Evolutionary conservation across 2,113 vertebrate species (phyloP).

Genomic region (Tragelaphus imberbis): DNA sequence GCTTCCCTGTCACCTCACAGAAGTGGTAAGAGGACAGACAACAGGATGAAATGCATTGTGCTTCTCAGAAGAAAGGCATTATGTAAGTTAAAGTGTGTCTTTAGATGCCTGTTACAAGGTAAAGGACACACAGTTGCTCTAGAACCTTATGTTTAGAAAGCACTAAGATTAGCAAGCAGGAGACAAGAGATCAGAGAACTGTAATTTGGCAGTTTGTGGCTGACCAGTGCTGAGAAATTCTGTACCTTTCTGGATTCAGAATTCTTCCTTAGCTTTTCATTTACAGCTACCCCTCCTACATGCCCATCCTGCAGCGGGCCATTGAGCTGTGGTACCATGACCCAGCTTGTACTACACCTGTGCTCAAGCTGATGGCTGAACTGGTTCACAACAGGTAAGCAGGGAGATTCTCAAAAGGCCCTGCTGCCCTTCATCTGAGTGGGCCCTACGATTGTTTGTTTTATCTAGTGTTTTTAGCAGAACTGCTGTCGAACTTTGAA

Average conservation of each 20-base stretch:
- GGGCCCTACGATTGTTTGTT: neutral
- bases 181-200: neutral
- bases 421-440: neutral
- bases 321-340: slow-evolving; percentile 99
- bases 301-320: slow-evolving; percentile 96
- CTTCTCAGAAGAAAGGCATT: neutral
- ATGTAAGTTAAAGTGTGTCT: neutral
- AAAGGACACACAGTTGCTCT: neutral
- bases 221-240: neutral
- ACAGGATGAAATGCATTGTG: neutral
- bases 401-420: neutral
- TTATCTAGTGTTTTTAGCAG: neutral
- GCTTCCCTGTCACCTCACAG: neutral
- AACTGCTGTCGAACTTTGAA: neutral
- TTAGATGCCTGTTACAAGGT: neutral
- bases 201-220: neutral
- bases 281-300: slow-evolving; percentile 94
- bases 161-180: neutral
- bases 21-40: neutral
- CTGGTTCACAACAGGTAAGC: slow-evolving; percentile 95
- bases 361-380: slow-evolving; percentile 98
- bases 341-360: slow-evolving; percentile 97
- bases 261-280: slow-evolving; percentile 77
- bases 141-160: neutral
- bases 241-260: neutral